These are phyloP conservation scores for Collichthys lucidus DNA, from an alignment of 2,113 vertebrate genomes.

Conservation along the genomic window DNA sequence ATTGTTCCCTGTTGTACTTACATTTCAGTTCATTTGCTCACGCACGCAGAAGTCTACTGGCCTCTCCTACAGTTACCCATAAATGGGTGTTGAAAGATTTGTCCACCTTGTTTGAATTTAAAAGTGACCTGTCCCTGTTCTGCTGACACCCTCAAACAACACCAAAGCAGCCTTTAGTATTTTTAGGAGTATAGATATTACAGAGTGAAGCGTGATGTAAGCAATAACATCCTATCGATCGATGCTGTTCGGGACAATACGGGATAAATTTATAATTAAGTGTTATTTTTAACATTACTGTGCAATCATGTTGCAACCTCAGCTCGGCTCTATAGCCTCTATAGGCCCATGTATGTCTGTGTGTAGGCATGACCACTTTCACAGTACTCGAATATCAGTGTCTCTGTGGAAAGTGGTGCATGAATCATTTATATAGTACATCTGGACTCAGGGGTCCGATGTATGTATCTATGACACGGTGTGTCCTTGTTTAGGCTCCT, in stretches of 20 bases:
- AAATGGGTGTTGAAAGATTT: background rate
- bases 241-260: too few species aligned
- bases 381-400: background rate
- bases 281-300: too few species aligned
- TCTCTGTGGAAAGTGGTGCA: background rate
- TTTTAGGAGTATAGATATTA: background rate
- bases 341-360: background rate
- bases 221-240: background rate
- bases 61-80: background rate
- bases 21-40: background rate
- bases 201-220: background rate
- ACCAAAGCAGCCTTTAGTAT: background rate
- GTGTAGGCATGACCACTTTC: background rate
- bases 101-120: background rate
- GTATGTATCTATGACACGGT: background rate
- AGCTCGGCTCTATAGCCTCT: too few species aligned
- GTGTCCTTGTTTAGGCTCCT: background rate
- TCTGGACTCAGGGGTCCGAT: background rate
- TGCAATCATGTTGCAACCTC: too few species aligned
- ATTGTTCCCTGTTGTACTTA: background rate
- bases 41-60: background rate
- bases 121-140: background rate
- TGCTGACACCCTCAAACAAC: background rate
- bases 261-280: too few species aligned
- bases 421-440: slow-evolving; percentile 3